Evolutionary conservation across 2,888 invertebrate species (phyloP).

Genomic region (Celastrina argiolus): DNA sequence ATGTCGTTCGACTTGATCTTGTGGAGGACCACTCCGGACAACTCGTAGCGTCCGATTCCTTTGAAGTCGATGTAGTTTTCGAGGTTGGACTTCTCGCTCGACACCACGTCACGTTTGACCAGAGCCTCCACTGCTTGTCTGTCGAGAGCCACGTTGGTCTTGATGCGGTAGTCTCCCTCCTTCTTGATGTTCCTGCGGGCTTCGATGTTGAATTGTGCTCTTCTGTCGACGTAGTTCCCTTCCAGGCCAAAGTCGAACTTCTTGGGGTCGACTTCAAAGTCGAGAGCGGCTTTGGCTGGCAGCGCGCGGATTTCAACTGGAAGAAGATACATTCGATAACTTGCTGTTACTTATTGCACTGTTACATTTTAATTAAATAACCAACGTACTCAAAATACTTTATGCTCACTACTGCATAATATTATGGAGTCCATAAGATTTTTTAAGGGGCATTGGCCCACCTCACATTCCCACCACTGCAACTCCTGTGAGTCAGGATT

Average conservation of each 20-base stretch:
- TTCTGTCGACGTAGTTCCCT: constrained; percentile 77
- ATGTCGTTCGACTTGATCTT: constrained; percentile 74
- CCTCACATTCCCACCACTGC: no score
- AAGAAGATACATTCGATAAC: constrained; percentile 27
- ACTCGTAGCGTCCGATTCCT: constrained; percentile 79
- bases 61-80: constrained; percentile 78
- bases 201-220: constrained; percentile 79
- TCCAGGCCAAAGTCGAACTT: constrained; percentile 76
- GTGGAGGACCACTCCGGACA: constrained; percentile 78
- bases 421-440: no score
- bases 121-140: constrained; percentile 65
- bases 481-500: no score
- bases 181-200: constrained; percentile 66
- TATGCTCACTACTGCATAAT: no score
- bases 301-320: constrained; percentile 75
- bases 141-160: constrained; percentile 49
- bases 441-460: no score
- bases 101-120: constrained; percentile 76
- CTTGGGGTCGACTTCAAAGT: constrained; percentile 78
- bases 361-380: no score
- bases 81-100: constrained; percentile 79
- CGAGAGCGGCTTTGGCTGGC: constrained; percentile 69
- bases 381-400: no score
- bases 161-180: constrained; percentile 61
- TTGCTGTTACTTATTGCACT: not conserved